Percentiles rank a stretch among this genome's conserved stretches.
Evolutionary conservation across 2,888 invertebrate species (phyloP).

Genomic region (Zonitis immaculata): DNA sequence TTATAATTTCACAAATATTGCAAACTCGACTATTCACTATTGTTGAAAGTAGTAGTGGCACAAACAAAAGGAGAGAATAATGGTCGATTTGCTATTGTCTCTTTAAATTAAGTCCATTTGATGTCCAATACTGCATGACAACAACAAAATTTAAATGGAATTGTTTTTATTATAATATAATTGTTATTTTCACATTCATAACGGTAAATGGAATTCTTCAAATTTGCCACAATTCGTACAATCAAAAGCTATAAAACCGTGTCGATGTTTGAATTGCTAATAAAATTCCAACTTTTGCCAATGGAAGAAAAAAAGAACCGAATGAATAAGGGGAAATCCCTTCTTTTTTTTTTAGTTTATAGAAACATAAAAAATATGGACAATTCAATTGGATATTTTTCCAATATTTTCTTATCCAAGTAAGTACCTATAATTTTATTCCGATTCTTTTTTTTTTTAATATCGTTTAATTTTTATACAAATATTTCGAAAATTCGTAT

Average conservation of each 20-base stretch:
- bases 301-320: too few relatives aligned
- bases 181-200: too few relatives aligned
- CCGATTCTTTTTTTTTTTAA: neutral
- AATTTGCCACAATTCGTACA: neutral
- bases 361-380: neutral
- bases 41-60: neutral
- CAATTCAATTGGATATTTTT: neutral
- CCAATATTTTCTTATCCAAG: neutral
- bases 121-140: neutral
- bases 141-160: neutral
- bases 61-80: neutral
- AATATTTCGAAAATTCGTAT: conserved; percentile 18
- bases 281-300: neutral
- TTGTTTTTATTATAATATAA: neutral
- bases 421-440: neutral
- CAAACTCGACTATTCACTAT: neutral
- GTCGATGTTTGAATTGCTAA: neutral
- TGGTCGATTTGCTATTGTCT: neutral
- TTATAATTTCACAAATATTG: neutral
- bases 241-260: neutral
- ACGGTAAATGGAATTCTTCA: neutral
- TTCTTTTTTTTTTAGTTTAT: neutral
- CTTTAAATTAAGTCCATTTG: neutral
- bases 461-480: neutral
- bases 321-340: neutral